phyloP scores from a whole-genome alignment of 2,113 vertebrate species.

The Platysteira castanea region DNA sequence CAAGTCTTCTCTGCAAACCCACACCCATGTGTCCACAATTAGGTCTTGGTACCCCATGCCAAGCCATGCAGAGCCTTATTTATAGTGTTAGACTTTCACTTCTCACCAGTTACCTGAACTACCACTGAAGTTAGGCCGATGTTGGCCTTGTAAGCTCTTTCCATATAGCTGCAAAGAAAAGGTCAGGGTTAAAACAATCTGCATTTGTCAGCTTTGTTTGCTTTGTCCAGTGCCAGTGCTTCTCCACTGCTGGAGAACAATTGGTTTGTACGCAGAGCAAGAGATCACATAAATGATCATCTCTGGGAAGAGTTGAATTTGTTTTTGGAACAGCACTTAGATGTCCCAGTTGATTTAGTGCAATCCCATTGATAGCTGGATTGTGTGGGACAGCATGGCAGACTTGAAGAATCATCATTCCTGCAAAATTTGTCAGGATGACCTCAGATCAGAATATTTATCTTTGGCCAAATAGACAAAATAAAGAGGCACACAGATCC shows the following conservation, averaged over 20 bases:
- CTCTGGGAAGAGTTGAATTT: conserved; percentile 54
- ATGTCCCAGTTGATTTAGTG: conserved; percentile 53
- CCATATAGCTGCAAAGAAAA: not conserved
- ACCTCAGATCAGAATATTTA: conserved; percentile 59
- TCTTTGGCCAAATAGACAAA: conserved; percentile 55
- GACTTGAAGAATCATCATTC: conserved; percentile 33
- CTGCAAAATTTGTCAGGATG: conserved; percentile 63
- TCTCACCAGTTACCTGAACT: conserved; percentile 7
- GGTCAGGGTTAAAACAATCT: not conserved
- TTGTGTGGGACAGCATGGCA: not conserved
- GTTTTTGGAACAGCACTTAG: conserved; percentile 9
- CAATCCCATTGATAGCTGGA: conserved; percentile 36
- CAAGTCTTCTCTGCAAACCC: not conserved
- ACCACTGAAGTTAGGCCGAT: not conserved
- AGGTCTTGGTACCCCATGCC: not conserved
- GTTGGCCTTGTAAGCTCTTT: not conserved
- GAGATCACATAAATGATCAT: not conserved
- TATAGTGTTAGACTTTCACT: conserved; percentile 17
- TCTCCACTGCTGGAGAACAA: not conserved
- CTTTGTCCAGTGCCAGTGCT: not conserved
- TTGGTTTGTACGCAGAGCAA: not conserved
- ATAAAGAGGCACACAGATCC: conserved; percentile 31
- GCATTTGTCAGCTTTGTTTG: not conserved
- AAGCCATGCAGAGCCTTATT: not conserved
- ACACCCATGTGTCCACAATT: not conserved